Evolutionary conservation across 2,113 vertebrate genomes (phyloP), one percentile per base, ranked within the genome.

Genomic region (Heteronetta atricapilla): DNA sequence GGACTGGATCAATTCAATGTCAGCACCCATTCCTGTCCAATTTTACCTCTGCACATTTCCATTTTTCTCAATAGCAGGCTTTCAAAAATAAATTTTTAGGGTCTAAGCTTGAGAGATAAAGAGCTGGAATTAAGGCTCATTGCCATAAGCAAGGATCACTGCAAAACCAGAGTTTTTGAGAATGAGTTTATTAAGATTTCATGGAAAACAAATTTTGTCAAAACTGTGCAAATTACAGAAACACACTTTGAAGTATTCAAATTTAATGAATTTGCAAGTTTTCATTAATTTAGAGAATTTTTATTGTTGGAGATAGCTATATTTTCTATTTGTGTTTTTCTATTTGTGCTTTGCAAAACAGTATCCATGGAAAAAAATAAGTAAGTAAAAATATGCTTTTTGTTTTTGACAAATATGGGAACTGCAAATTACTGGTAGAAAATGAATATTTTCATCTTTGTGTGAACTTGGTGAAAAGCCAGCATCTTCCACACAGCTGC

Each of bases 401-500:
- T 95, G 60, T 85, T 88, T 95, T 91, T 94, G 82, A 94, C 60
- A 86, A 91, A 93, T 91, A 53, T 78, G 60, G 64, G 90, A 97
- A 91, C 93, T 95, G 88, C 73, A 95, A 95, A 95, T 91, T 96
- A 86, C 92, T 95, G 56, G 69, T 91, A 69, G 76, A 96, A 96
- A 90, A 97, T 93, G 72, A 95, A 48, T 95, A 88, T 95, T 94
- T 97, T 94, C 88, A 96, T 97, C 94, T 96, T 95, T 95, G 82
- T 95, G 88, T 91, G 88, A 93, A 95, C 93, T 95, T 96, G 95
- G 96, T 88, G 95, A 95, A 96, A 95, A 96, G 94, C 94, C 95
- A 97, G 23, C 21, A 85, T 95, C 94, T 96, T 95, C 82, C 88
- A 94, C 93, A 94, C 95, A 97, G 96, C 95, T 97, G 96, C 96